These are phyloP conservation scores for Chiloscyllium punctatum DNA, from an alignment of 2,797 vertebrate species.

Conservation along the genomic window DNA sequence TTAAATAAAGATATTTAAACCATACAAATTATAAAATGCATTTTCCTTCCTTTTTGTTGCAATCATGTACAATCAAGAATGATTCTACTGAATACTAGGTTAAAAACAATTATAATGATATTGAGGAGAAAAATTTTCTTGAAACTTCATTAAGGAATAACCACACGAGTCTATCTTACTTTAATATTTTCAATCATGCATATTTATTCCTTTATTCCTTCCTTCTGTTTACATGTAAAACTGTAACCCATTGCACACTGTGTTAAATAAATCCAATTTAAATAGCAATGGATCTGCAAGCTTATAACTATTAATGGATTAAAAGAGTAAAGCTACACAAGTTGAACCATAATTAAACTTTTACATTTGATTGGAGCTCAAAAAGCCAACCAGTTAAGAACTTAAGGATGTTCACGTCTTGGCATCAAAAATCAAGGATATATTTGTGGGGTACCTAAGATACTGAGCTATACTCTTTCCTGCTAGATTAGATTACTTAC, in stretches of 20 bases:
- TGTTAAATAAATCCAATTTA: conserved; percentile 16
- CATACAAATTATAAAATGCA: not conserved
- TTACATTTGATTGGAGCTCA: not conserved
- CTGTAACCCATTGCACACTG: not conserved
- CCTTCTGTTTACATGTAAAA: conserved; percentile 9
- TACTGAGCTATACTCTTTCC: not conserved
- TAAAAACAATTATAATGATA: not conserved
- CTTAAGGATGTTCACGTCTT: not conserved
- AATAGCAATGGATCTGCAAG: not conserved
- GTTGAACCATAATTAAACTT: not conserved
- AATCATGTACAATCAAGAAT: not conserved
- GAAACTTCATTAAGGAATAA: conserved; percentile 15
- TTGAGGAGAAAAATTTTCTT: not conserved
- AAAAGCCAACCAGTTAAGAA: not conserved
- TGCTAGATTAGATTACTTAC: too few relatives aligned
- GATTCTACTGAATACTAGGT: not conserved
- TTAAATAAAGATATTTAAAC: conserved; percentile 35
- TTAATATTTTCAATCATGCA: not conserved
- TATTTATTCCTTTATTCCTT: not conserved
- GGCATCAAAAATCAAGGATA: not conserved
- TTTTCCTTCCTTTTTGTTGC: not conserved
- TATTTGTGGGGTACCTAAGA: not conserved
- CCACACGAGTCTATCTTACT: not conserved
- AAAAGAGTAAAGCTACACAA: not conserved
- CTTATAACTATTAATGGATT: not conserved